Base-by-base conservation (phyloP, 2,888 invertebrate genomes). In the Boloria selene region DNA sequence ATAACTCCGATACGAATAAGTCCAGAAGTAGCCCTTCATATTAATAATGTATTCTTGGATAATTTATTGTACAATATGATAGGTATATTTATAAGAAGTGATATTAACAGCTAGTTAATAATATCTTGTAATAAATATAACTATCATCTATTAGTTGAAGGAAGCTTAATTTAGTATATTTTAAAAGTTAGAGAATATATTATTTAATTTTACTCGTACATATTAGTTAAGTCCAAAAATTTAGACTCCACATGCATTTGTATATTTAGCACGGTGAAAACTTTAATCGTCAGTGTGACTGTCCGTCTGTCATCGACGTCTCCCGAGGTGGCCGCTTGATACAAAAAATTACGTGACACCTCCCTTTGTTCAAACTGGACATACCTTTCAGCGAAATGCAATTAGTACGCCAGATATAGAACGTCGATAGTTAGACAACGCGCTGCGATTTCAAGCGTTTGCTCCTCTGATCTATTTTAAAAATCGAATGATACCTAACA, bases 331-430 rank as follows among this genome's bases (percentile, higher is more conserved):
- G 90, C 90, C 91, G 83, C 79, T 82, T 76, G 83, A 85, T 87
- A 88, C 86, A 86, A 91, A 91, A 87, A 90, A 90, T 84, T 75
- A 90, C 82, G 88, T 91, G 88, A 84, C 88, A 89, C 85, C 86
- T 90, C 84, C 87, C 90, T 91, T 92, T 91, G 90, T 90, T 91
- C 90, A 83, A 81, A 79, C 87, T 91, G 91, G 91, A 90, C 91
- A 90, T 91, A 90, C 91, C 92, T 91, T 91, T 92, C 91, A 90
- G 81, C 92, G 83, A 83, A 88, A 89, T 91, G 90, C 91, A 92
- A 92, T 92, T 92, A 92, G 90, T 89, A 86, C 73, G 79, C 82
- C 86, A 79, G 85, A 87, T 90, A 91, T 92, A 92, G 88, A 84
- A 83, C 82, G 86, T 86, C 90, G 88, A 91, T 90, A 85, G 80